phyloP scores from a whole-genome alignment of 2,888 invertebrate genomes.

The Folsomia candida region DNA sequence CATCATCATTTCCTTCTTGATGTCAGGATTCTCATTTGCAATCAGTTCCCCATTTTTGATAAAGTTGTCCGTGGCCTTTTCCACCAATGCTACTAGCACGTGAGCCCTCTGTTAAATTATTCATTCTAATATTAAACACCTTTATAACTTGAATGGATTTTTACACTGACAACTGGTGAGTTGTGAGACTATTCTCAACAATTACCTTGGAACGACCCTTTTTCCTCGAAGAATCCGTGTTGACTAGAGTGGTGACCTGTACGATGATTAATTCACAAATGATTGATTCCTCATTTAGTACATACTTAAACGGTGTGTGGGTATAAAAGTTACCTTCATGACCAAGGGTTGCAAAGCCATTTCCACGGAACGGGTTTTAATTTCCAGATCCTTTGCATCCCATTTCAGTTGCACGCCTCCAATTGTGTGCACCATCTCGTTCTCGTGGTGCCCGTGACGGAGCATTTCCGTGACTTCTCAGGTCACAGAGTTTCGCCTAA shows the following conservation, averaged over 20 bases:
- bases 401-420: slow-evolving; percentile 51
- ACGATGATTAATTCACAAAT: not conserved
- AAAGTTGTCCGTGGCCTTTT: slow-evolving; percentile 60
- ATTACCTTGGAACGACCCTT: slow-evolving; percentile 60
- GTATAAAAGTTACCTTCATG: slow-evolving; percentile 58
- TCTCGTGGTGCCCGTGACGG: too few relatives aligned
- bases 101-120: too few relatives aligned
- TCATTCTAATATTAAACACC: too few relatives aligned
- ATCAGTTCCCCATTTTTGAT: slow-evolving; percentile 59
- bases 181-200: too few relatives aligned
- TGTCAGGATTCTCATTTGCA: slow-evolving; percentile 59
- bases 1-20: slow-evolving; percentile 57
- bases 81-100: slow-evolving; percentile 60
- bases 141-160: too few relatives aligned
- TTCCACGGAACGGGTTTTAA: slow-evolving; percentile 59
- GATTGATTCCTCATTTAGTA: not conserved
- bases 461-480: too few relatives aligned
- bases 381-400: slow-evolving; percentile 58
- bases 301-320: too few relatives aligned
- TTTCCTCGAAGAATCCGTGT: slow-evolving; percentile 58
- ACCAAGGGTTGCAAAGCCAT: slow-evolving; percentile 60
- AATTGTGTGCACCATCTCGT: slow-evolving; percentile 11
- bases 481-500: not conserved
- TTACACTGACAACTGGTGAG: too few relatives aligned
- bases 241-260: slow-evolving; percentile 60